Evolutionary conservation across 2,888 invertebrate genomes (phyloP).

Genomic region (Leptopilina drosophilae): DNA sequence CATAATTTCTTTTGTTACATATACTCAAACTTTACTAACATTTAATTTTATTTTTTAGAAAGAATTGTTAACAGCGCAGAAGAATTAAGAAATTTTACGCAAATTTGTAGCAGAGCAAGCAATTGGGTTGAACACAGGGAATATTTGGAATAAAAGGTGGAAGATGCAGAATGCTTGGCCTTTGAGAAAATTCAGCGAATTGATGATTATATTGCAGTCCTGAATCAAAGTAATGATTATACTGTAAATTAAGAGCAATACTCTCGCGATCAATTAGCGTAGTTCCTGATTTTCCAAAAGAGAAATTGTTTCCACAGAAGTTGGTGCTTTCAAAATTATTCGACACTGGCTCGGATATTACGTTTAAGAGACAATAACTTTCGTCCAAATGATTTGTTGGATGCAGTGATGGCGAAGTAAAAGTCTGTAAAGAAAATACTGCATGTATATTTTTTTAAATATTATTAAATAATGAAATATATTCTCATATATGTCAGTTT

Average conservation of each 20-base stretch:
- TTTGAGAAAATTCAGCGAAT: constrained; percentile 47
- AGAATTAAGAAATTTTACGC: constrained; percentile 44
- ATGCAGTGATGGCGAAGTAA: constrained; percentile 62
- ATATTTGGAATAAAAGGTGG: constrained; percentile 71
- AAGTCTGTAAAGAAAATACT: constrained; percentile 6
- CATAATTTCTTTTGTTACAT: too few relatives aligned
- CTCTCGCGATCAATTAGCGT: constrained; percentile 53
- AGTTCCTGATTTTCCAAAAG: constrained; percentile 37
- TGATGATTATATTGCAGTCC: constrained; percentile 66
- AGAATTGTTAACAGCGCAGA: neutral
- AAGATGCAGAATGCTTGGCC: constrained; percentile 63
- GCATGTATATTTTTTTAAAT: too few relatives aligned
- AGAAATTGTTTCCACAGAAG: constrained; percentile 41
- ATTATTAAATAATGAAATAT: too few relatives aligned
- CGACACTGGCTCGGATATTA: constrained; percentile 68
- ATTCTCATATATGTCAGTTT: too few relatives aligned
- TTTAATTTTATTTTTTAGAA: neutral
- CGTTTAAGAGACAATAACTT: constrained; percentile 69
- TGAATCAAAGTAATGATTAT: constrained; percentile 67
- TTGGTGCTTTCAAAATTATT: constrained; percentile 56
- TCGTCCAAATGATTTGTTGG: constrained; percentile 68
- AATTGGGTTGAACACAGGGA: constrained; percentile 73
- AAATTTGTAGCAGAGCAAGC: constrained; percentile 73
- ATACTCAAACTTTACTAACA: neutral
- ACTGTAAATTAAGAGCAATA: constrained; percentile 65